Evolutionary conservation across 2,888 invertebrate species (phyloP).

Genomic region (Allygus modestus): DNA sequence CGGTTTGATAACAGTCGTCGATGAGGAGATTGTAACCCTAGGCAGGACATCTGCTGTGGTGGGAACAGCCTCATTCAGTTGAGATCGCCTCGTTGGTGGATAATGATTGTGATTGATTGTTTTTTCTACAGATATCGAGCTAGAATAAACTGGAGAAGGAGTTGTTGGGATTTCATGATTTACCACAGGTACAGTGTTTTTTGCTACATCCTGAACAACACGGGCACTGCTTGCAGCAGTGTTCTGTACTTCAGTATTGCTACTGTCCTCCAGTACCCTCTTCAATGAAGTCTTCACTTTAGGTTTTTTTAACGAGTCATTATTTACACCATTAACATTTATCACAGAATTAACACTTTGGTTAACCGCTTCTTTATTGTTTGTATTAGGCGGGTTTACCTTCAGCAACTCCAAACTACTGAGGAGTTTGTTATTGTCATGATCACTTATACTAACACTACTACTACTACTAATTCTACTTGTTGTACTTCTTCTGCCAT

Average conservation of each 20-base stretch:
- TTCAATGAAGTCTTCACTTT: conserved; percentile 29
- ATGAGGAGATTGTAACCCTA: conserved; percentile 1
- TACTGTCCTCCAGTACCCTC: conserved; percentile 4
- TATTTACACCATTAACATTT: conserved; percentile 52
- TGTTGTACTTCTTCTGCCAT: conserved; percentile 62
- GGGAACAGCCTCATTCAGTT: background rate
- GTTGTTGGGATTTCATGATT: background rate
- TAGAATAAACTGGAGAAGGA: background rate
- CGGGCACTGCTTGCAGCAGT: background rate
- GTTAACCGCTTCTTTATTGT: conserved; percentile 33
- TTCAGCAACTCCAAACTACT: conserved; percentile 29
- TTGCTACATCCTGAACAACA: background rate
- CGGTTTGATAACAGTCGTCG: conserved; percentile 35
- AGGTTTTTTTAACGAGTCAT: conserved; percentile 18
- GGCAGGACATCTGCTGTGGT: conserved; percentile 21
- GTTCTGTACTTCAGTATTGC: background rate
- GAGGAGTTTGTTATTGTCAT: conserved; percentile 48
- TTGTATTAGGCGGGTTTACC: background rate
- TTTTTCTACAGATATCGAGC: background rate
- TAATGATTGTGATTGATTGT: background rate
- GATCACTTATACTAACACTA: conserved; percentile 53
- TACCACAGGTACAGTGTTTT: background rate
- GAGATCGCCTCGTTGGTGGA: background rate
- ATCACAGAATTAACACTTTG: conserved; percentile 59
- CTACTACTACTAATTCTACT: conserved; percentile 46